Conservation (phyloP, 64 coral and sea anemone species). For the Cladopsammia gracilis region DNA sequence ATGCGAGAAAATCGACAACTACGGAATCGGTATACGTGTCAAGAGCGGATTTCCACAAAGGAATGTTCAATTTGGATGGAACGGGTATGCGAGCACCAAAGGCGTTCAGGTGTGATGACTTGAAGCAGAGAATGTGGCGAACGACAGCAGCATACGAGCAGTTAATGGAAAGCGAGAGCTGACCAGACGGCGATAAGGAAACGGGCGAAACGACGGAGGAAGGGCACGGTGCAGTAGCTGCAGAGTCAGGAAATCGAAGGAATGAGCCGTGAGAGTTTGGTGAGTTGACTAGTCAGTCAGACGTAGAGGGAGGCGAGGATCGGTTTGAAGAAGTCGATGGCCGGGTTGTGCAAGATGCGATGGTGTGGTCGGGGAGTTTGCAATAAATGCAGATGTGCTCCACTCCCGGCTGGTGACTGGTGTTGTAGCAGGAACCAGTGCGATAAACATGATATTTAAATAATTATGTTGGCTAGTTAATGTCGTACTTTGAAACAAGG, state of each 20-base stretch:
- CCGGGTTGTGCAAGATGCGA: not conserved
- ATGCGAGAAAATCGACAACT: conserved; percentile 5
- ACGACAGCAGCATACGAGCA: not conserved
- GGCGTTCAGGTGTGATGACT: not conserved
- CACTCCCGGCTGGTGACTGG: not conserved
- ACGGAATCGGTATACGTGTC: not conserved
- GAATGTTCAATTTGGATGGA: conserved; percentile 12
- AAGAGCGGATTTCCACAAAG: conserved; percentile 11
- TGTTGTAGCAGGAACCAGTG: not conserved
- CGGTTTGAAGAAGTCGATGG: not conserved
- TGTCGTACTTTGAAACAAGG: too few relatives aligned
- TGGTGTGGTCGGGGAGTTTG: not conserved
- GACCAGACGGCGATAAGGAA: not conserved
- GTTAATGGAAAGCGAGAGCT: not conserved
- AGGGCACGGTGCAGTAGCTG: not conserved
- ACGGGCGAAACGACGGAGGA: not conserved
- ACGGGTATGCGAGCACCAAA: not conserved
- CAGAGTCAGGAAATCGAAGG: too few relatives aligned
- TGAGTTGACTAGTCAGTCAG: not conserved
- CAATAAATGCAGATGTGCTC: not conserved
- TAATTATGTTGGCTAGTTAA: too few relatives aligned
- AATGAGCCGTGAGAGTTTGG: too few relatives aligned
- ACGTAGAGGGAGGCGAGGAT: not conserved
- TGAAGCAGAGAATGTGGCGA: not conserved
- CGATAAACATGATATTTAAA: too few relatives aligned